These are phyloP conservation scores for Leucoraja erinaceus DNA, from an alignment of 2,113 vertebrate species.

Conservation along the genomic window DNA sequence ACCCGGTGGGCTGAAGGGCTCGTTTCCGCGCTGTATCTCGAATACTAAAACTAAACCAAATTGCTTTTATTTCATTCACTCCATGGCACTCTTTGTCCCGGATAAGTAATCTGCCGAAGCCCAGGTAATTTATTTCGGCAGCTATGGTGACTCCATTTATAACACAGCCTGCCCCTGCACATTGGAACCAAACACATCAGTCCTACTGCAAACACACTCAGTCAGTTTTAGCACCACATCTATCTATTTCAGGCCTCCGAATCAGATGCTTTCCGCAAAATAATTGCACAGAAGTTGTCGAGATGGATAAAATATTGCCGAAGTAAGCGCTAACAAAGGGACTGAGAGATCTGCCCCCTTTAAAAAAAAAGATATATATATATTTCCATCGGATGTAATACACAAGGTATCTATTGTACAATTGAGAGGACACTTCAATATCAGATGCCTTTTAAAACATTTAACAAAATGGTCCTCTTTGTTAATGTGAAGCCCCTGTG, in stretches of 20 bases:
- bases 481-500: background rate
- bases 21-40: no score
- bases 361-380: constrained; percentile 3
- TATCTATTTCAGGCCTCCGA: background rate
- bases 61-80: constrained; percentile 18
- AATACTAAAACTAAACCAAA: background rate
- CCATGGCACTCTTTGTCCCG: background rate
- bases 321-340: constrained; percentile 21
- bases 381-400: background rate
- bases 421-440: background rate
- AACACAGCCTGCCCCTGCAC: background rate
- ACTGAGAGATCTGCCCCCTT: background rate
- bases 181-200: background rate
- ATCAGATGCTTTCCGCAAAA: constrained; percentile 33
- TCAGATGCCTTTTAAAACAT: background rate
- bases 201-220: constrained; percentile 2
- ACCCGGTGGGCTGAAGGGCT: no score
- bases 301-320: constrained; percentile 27
- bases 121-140: constrained; percentile 5
- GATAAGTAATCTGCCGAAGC: constrained; percentile 14
- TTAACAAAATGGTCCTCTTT: background rate
- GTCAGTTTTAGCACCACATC: constrained; percentile 35
- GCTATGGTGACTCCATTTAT: constrained; percentile 20
- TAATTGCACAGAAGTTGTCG: constrained; percentile 26
- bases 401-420: background rate